phyloP scores from a whole-genome alignment of 2,797 vertebrate species.

The Staurois parvus region DNA sequence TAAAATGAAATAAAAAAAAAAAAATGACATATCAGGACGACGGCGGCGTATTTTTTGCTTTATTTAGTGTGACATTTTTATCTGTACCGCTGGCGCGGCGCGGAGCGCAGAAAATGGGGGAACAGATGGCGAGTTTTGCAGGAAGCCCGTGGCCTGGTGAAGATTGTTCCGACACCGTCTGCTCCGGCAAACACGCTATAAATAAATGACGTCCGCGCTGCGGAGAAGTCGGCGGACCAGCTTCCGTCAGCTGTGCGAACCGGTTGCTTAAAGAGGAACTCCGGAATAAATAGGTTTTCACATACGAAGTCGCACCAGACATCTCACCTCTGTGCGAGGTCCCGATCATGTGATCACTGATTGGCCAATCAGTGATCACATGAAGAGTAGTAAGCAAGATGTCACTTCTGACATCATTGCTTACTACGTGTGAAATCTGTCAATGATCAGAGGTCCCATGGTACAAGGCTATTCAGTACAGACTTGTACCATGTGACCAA shows the following conservation, averaged over 20 bases:
- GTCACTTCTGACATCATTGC: too few species aligned
- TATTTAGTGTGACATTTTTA: not conserved
- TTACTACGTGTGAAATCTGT: too few species aligned
- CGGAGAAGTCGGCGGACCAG: not conserved
- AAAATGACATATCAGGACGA: not conserved
- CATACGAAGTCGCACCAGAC: too few species aligned
- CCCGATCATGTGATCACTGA: too few species aligned
- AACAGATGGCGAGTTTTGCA: slow-evolving; percentile 55
- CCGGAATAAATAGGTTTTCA: not conserved
- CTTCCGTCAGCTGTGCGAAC: not conserved
- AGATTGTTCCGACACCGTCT: slow-evolving; percentile 56
- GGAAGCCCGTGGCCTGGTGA: slow-evolving; percentile 39
- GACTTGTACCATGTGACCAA: too few species aligned
- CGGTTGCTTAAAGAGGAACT: not conserved
- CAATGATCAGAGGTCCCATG: too few species aligned
- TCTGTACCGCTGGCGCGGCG: slow-evolving; percentile 40
- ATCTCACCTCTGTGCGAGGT: too few species aligned
- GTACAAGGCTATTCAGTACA: too few species aligned
- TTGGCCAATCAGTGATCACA: too few species aligned
- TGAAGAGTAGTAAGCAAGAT: too few species aligned
- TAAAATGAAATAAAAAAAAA: not conserved
- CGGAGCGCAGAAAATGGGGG: slow-evolving; percentile 22
- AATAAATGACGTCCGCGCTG: slow-evolving; percentile 24
- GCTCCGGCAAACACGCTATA: slow-evolving; percentile 34
- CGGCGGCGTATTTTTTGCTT: not conserved